Evolutionary conservation across 30 jellyfish, hydroid and myxozoan species (phyloP).

Genomic region (Aurelia sp.): DNA sequence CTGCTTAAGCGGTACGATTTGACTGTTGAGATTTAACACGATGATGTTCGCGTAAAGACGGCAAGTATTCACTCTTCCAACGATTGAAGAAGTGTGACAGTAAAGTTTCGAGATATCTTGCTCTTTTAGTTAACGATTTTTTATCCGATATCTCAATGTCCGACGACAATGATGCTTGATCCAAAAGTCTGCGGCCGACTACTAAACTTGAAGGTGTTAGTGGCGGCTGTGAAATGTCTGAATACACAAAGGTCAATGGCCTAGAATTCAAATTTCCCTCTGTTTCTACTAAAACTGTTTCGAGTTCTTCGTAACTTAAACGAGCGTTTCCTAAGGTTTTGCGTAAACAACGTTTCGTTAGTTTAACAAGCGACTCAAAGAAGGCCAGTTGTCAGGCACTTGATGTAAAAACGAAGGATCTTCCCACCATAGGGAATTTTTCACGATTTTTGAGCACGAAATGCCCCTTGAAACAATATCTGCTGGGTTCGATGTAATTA

Average conservation of each 20-base stretch:
- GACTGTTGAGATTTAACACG: not conserved
- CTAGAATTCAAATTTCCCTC: conserved; percentile 20
- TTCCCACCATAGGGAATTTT: not conserved
- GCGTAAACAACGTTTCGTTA: conserved; percentile 2
- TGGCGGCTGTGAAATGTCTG: conserved; percentile 17
- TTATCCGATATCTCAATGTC: conserved; percentile 12
- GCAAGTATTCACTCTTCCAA: conserved; percentile 41
- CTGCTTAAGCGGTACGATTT: not conserved
- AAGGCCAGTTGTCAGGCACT: conserved; percentile 3
- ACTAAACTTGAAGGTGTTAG: conserved; percentile 1
- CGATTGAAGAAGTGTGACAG: conserved; percentile 13
- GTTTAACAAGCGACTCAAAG: not conserved
- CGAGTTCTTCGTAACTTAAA: conserved; percentile 25
- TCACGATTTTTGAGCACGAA: not conserved
- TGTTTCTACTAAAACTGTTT: conserved; percentile 30
- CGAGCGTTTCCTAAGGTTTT: not conserved
- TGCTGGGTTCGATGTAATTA: conserved; percentile 16
- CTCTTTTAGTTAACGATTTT: conserved; percentile 18
- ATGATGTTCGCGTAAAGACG: conserved; percentile 33
- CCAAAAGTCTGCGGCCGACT: conserved; percentile 21
- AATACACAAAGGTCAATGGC: conserved; percentile 17
- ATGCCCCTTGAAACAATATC: conserved; percentile 29
- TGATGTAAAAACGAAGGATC: conserved; percentile 7
- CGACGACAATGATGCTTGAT: not conserved
- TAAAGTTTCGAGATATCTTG: conserved; percentile 1